These are phyloP conservation scores for Corynorhinus townsendii DNA, from an alignment of 2,113 vertebrate species.

Conservation along the genomic window DNA sequence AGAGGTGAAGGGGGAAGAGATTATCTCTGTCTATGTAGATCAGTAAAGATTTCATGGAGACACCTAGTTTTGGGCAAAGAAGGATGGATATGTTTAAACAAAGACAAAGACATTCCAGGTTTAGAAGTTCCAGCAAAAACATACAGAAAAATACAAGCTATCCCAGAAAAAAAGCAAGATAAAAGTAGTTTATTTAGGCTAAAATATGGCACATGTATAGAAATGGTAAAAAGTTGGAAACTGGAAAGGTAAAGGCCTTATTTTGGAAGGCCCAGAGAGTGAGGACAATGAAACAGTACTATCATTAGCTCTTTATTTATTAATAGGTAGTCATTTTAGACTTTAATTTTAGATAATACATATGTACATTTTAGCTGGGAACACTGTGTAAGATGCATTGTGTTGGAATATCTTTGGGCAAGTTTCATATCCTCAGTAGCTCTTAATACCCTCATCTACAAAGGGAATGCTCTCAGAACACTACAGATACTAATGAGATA, in stretches of 20 bases:
- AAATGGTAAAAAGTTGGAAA: neutral
- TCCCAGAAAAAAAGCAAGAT: slow-evolving; percentile 7
- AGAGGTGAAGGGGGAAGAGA: neutral
- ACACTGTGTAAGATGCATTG: neutral
- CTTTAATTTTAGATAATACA: neutral
- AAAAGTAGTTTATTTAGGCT: neutral
- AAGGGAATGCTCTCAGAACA: slow-evolving; percentile 26
- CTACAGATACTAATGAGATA: neutral
- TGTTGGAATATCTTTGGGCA: neutral
- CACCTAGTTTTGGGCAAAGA: neutral
- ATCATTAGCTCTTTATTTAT: slow-evolving; percentile 17
- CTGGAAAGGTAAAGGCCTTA: neutral
- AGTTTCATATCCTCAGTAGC: neutral
- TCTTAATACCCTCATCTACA: neutral
- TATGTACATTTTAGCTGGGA: neutral
- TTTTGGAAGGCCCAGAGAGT: neutral
- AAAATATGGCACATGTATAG: neutral
- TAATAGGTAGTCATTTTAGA: neutral
- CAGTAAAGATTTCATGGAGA: neutral
- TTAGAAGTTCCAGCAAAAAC: slow-evolving; percentile 8
- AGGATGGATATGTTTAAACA: neutral
- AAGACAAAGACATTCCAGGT: neutral
- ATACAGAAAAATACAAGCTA: neutral
- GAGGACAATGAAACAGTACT: neutral
- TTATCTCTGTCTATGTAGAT: neutral